Conservation (phyloP, 2,113 vertebrate species). For the Thamnophis sirtalis region DNA sequence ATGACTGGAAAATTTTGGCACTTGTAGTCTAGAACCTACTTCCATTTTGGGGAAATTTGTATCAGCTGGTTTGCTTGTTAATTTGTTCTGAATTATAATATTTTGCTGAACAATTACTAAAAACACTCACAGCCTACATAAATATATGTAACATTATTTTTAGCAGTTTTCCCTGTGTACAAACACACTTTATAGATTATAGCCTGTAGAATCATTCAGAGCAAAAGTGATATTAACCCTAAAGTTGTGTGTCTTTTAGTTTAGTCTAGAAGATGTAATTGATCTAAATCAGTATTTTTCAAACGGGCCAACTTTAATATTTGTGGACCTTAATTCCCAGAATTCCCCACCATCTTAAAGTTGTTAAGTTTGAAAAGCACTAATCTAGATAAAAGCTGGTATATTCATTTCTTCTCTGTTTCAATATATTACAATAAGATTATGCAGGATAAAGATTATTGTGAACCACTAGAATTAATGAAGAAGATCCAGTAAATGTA, state of each 20-base stretch:
- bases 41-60: not conserved
- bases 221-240: not conserved
- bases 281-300: not conserved
- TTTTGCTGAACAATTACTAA: not conserved
- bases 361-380: not conserved
- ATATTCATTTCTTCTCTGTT: not conserved
- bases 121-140: not conserved
- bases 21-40: not conserved
- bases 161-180: not conserved
- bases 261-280: not conserved
- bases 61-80: not conserved
- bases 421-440: not conserved
- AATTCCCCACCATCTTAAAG: not conserved
- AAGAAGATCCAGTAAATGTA: slow-evolving; percentile 21
- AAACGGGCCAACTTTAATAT: not conserved
- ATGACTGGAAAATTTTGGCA: not conserved
- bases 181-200: not conserved
- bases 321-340: not conserved
- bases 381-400: not conserved
- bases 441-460: not conserved
- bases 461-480: not conserved
- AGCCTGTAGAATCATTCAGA: not conserved
- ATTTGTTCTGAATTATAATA: not conserved
- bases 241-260: not conserved
- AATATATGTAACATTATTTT: not conserved